Percentiles rank a stretch among this genome's conserved stretches.
phyloP scores from a whole-genome alignment of 2,888 invertebrate genomes.

The Cloeon dipterum region DNA sequence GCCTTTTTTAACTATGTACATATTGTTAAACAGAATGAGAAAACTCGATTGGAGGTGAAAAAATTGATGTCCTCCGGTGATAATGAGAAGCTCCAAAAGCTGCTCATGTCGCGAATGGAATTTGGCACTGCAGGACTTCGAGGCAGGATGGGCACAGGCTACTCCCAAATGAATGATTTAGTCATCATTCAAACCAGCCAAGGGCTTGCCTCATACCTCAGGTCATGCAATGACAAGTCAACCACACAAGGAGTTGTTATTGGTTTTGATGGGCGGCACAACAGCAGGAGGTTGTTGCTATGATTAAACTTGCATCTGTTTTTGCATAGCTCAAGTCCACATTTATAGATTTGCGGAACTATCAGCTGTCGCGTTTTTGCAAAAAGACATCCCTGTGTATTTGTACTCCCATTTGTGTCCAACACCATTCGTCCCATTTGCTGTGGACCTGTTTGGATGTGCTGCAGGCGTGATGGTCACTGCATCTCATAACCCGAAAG shows the following conservation, averaged over 20 bases:
- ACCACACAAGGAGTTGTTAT: constrained; percentile 52
- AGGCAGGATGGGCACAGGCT: constrained; percentile 83
- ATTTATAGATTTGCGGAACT: constrained; percentile 75
- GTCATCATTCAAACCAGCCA: constrained; percentile 87
- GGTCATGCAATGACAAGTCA: constrained; percentile 29
- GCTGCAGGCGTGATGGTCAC: constrained; percentile 84
- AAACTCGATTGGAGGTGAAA: constrained; percentile 36
- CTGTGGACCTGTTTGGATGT: constrained; percentile 45
- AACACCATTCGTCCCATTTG: constrained; percentile 86
- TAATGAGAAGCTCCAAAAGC: constrained; percentile 31
- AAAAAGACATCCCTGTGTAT: constrained; percentile 51
- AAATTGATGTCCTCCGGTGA: constrained; percentile 28
- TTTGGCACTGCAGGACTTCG: constrained; percentile 91
- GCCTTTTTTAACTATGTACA: background rate
- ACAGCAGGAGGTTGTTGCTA: constrained; percentile 65
- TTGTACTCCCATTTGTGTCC: constrained; percentile 61
- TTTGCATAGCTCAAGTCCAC: too few relatives aligned
- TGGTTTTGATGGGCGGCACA: constrained; percentile 82
- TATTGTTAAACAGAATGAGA: constrained; percentile 28
- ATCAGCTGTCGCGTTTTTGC: constrained; percentile 61
- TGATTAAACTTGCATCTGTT: too few relatives aligned
- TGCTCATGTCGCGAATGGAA: constrained; percentile 44
- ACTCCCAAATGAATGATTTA: constrained; percentile 85
- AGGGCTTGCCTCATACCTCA: constrained; percentile 50
- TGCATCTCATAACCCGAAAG: constrained; percentile 87